Base-by-base conservation (phyloP, 2,888 invertebrate species). In the Schizaphis graminum region DNA sequence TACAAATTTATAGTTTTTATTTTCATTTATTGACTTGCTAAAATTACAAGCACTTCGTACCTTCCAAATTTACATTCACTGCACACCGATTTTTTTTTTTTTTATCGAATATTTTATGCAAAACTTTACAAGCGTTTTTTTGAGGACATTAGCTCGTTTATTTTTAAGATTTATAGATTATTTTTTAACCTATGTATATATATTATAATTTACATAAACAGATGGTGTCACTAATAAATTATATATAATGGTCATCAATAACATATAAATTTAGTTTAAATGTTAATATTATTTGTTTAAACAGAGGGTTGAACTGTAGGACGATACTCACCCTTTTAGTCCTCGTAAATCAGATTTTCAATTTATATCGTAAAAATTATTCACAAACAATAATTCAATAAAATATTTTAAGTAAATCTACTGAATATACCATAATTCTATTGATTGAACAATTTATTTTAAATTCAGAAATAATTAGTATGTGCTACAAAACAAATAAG, bases 221-320 rank as follows among this genome's bases (percentile, higher is more conserved):
- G 92, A 89, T 93, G 92, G 92, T 93, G 88, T 87, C 67, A 13
- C n/a, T 56, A 77, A 89, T 93, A 92, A 92, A 92, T 92, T 92
- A 88, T 61, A 28, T 28, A 24, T 53, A 92, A 88, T 88, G 67
- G 88, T 88, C 77, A 89, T 93, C 92, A 93, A 89, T 77, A 93
- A 56, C 92, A 16, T 77, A 93, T 93, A 89, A 93, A 93, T 93
- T 77, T 49, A 16, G 61, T 92, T 67, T 93, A 93, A 92, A 77
- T 56, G 92, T 67, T 91, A 85, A 92, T 93, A 53, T 77, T 56
- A 77, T 93, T 93, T 93, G 88, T 89, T 89, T 56, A 77, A 77
- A 77, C 53, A 89, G 88, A 89, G 92, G 89, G 92, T 89, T 77
- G 53, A 44, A 49, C 61, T 49, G 67, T 47, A 44, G 16, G 61